Evolutionary conservation across 1,140 invertebrate genomes (phyloP), one percentile per base, ranked within the genome.

Genomic region (Tetramorium parvispinum): DNA sequence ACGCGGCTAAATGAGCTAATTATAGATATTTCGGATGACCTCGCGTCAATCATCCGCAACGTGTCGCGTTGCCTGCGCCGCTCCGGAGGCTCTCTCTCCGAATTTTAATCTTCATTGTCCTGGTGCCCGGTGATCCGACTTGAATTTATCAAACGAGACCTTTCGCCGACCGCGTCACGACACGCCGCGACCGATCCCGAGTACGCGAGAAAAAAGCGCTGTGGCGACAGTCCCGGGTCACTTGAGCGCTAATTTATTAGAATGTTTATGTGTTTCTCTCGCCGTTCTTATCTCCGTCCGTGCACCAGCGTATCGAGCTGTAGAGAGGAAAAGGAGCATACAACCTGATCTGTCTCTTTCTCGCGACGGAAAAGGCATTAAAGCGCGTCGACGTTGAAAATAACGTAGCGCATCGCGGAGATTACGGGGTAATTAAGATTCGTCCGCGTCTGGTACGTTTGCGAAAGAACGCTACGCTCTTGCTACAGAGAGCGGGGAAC

Each of bases 211-310:
- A 91, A 65, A 93, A 94, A 91, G 91, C 87, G 86, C 81, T 85
- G 91, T 88, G 93, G 90, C 91, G 93, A 94, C 92, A 94, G 93
- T 94, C 93, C 90, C 89, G 94, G 94, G 95, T 95, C 94, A 95
- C 86, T 81, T 91, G 90, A 93, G 86, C 92, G 92, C 94, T 95
- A 95, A 95, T 95, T 95, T 95, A 95, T 95, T 95, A 92, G 92
- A 95, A 95, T 95, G 94, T 95, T 95, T 95, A 94, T 94, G 93
- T 94, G 93, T 94, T 93, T 92, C 93, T 92, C 91, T 91, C 93
- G 89, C 89, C 90, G 87, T 43, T 32, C 86, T 91, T 90, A 91
- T 91, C 90, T 59, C 32, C 55, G 49, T 16, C n/a, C 57, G 76
- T 32, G 40, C 86, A 68, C 76, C 46, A 66, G 46, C 79, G 40